These are phyloP conservation scores for Archaeoteleia sp. DNA, from an alignment of 2,888 invertebrate genomes.

Conservation along the genomic window DNA sequence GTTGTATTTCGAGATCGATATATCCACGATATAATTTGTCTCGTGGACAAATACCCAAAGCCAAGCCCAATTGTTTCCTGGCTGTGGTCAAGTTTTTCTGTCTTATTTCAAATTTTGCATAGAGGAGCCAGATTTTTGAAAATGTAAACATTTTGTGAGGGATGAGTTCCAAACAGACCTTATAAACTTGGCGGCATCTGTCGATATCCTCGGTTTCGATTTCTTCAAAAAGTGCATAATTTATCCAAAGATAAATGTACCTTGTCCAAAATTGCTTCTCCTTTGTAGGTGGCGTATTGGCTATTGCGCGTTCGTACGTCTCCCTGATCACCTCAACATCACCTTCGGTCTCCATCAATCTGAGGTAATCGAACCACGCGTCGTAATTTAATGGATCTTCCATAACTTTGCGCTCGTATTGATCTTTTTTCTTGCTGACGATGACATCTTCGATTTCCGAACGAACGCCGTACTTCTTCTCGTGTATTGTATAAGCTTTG, in stretches of 20 bases:
- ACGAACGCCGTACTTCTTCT: constrained; percentile 98
- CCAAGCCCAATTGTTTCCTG: constrained; percentile 93
- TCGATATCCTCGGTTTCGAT: constrained; percentile 92
- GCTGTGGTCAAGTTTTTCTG: constrained; percentile 92
- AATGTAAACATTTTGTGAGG: constrained; percentile 99
- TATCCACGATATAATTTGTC: too few species aligned
- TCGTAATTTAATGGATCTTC: constrained; percentile 98
- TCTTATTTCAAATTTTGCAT: constrained; percentile 97
- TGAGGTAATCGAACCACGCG: constrained; percentile 99
- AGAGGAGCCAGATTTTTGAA: constrained; percentile 98
- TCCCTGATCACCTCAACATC: constrained; percentile 91
- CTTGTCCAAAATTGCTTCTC: constrained; percentile 98
- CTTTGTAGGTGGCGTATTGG: constrained; percentile 96
- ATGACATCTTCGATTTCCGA: constrained; percentile 98
- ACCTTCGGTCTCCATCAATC: constrained; percentile 92
- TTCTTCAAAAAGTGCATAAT: constrained; percentile 98
- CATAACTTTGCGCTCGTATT: constrained; percentile 97
- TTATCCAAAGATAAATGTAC: constrained; percentile 99
- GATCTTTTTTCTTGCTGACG: constrained; percentile 96
- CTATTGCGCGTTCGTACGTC: constrained; percentile 97
- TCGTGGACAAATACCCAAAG: too few species aligned
- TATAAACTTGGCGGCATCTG: constrained; percentile 92
- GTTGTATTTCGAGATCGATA: too few species aligned
- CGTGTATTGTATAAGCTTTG: constrained; percentile 98
- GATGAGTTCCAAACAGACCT: constrained; percentile 94